A percentile compares a stretch with the other conserved stretches of the same genome.
Evolutionary conservation across 2,888 invertebrate species (phyloP).

Genomic region (Synergus laeviventris): DNA sequence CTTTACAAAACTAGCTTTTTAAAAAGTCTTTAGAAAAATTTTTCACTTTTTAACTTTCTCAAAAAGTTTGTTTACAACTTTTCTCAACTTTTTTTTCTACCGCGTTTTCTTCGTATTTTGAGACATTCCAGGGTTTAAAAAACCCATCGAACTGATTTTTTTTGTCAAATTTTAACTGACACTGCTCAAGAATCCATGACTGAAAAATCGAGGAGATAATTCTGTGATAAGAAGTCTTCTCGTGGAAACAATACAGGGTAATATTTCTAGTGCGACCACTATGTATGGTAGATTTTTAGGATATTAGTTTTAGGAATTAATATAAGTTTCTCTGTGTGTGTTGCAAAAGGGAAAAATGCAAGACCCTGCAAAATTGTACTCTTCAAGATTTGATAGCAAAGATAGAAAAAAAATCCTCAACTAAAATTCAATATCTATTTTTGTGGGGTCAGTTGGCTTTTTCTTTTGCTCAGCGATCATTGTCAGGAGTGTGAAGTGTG

Average conservation of each 20-base stretch:
- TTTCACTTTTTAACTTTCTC: not conserved
- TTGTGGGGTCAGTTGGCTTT: not conserved
- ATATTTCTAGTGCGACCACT: conserved; percentile 39
- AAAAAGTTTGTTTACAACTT: not conserved
- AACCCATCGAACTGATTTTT: conserved; percentile 11
- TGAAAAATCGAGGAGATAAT: not conserved
- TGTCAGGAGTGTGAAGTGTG: conserved; percentile 31
- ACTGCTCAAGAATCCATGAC: conserved; percentile 34
- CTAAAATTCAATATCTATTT: not conserved
- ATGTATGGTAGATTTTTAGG: conserved; percentile 2
- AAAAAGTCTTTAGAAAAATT: not conserved
- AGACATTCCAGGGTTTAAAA: conserved; percentile 1
- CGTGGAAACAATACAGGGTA: conserved; percentile 41
- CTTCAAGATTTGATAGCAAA: not conserved
- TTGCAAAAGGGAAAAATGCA: not conserved
- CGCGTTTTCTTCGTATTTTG: not conserved
- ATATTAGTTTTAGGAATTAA: conserved; percentile 7
- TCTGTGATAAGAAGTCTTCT: not conserved
- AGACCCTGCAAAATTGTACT: not conserved
- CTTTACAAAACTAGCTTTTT: not conserved
- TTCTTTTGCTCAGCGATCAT: conserved; percentile 1
- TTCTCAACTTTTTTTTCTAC: not conserved
- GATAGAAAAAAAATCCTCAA: not conserved
- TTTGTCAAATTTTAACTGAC: not conserved
- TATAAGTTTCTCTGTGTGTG: conserved; percentile 19